Percentiles rank a stretch among this genome's conserved stretches.
These are phyloP conservation scores for Rostratula benghalensis DNA, from an alignment of 2,113 vertebrate species.

Conservation along the genomic window DNA sequence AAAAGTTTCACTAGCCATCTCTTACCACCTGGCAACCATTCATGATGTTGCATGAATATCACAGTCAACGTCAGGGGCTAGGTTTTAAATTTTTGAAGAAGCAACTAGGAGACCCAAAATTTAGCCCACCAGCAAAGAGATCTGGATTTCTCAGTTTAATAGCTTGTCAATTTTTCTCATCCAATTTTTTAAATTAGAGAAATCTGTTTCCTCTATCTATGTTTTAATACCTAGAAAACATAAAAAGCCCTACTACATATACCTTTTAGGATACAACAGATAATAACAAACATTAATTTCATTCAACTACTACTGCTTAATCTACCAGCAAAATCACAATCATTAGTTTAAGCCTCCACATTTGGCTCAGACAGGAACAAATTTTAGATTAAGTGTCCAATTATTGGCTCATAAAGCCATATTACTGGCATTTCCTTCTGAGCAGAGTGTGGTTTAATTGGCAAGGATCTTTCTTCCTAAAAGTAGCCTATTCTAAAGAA, in stretches of 20 bases:
- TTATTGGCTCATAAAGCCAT: slow-evolving; percentile 39
- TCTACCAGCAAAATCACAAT: slow-evolving; percentile 39
- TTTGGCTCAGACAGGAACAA: slow-evolving; percentile 14
- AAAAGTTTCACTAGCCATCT: neutral
- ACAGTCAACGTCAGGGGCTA: rapidly evolving
- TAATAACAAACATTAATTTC: slow-evolving; percentile 45
- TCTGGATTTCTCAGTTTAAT: neutral
- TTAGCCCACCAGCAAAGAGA: neutral
- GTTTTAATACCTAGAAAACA: neutral
- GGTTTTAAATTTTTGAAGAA: neutral
- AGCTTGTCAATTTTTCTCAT: neutral
- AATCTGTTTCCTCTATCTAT: neutral
- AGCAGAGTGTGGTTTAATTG: slow-evolving; percentile 11
- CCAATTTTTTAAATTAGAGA: neutral
- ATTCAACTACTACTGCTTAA: slow-evolving; percentile 3
- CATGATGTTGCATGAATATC: neutral
- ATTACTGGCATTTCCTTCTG: slow-evolving; percentile 20
- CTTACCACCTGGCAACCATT: neutral
- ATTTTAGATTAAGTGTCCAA: slow-evolving; percentile 46
- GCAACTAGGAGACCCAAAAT: neutral
- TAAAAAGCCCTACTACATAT: neutral
- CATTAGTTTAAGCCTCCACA: slow-evolving; percentile 25
- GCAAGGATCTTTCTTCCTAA: slow-evolving; percentile 11
- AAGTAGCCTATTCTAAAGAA: slow-evolving; percentile 7
- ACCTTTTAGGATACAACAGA: neutral